phyloP scores from a whole-genome alignment of 2,888 invertebrate species.

The Megastigmus dorsalis region DNA sequence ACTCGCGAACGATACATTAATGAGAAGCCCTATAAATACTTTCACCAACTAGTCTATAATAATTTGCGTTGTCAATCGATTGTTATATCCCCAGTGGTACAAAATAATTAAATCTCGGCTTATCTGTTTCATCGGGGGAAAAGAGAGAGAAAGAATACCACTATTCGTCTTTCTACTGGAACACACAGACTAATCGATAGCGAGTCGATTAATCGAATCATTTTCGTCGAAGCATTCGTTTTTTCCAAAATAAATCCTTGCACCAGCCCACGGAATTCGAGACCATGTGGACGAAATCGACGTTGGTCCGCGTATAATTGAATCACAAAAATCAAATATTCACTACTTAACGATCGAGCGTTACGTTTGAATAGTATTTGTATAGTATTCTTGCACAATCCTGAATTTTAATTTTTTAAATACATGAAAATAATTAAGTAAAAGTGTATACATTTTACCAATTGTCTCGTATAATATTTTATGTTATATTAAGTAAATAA shows the following conservation, averaged over 20 bases:
- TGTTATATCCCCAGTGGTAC: conserved; percentile 1
- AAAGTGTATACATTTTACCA: no score
- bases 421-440: no score
- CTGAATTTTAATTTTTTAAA: no score
- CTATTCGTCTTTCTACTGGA: background rate
- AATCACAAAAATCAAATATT: no score
- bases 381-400: no score
- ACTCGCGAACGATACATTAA: background rate
- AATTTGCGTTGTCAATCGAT: conserved; percentile 3
- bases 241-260: conserved; percentile 13
- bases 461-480: no score
- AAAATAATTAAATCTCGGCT: conserved; percentile 13
- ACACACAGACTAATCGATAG: background rate
- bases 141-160: background rate
- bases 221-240: background rate
- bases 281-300: no score
- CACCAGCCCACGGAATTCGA: background rate
- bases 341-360: no score
- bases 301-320: no score
- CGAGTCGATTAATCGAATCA: conserved; percentile 21
- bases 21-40: conserved; percentile 13
- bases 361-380: no score
- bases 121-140: background rate
- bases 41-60: background rate
- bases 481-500: no score